Conservation (phyloP, 1,140 invertebrate genomes). For the Drosophila lowei region DNA sequence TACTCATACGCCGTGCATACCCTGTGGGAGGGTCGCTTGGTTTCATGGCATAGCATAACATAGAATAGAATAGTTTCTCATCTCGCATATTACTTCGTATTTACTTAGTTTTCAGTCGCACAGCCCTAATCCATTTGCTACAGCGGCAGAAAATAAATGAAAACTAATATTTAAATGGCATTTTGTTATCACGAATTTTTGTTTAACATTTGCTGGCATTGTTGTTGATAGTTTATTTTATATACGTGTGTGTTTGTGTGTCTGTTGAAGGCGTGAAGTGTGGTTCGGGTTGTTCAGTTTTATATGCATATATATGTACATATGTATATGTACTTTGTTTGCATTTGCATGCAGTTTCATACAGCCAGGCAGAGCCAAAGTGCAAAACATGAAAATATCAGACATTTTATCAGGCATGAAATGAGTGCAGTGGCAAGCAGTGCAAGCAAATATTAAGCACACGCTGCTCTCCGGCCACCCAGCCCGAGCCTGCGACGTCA, state of each 20-base stretch:
- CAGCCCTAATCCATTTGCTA: constrained; percentile 28
- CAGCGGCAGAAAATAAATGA: constrained; percentile 3
- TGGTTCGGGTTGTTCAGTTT: background rate
- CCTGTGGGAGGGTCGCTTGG: too few relatives aligned
- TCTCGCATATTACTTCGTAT: background rate
- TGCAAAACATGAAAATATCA: constrained; percentile 61
- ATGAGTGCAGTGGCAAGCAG: constrained; percentile 4
- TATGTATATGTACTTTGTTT: constrained; percentile 39
- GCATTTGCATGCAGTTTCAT: constrained; percentile 55
- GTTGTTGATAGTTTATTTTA: constrained; percentile 34
- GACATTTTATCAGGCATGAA: constrained; percentile 42
- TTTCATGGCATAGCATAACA: too few relatives aligned
- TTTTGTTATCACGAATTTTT: constrained; percentile 51
- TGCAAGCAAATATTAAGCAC: constrained; percentile 36
- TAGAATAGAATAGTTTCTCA: too few relatives aligned
- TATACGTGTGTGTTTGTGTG: background rate
- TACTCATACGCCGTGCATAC: too few relatives aligned
- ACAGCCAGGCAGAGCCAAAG: constrained; percentile 53
- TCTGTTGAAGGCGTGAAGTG: constrained; percentile 21
- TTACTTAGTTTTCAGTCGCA: background rate
- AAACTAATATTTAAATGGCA: constrained; percentile 41
- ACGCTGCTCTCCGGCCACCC: constrained; percentile 17
- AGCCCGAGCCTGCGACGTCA: constrained; percentile 49
- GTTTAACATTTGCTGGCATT: constrained; percentile 29
- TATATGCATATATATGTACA: constrained; percentile 9